Evolutionary conservation across 2,797 vertebrate genomes (phyloP), one percentile per base, ranked within the genome.

Genomic region (Takifugu rubripes): DNA sequence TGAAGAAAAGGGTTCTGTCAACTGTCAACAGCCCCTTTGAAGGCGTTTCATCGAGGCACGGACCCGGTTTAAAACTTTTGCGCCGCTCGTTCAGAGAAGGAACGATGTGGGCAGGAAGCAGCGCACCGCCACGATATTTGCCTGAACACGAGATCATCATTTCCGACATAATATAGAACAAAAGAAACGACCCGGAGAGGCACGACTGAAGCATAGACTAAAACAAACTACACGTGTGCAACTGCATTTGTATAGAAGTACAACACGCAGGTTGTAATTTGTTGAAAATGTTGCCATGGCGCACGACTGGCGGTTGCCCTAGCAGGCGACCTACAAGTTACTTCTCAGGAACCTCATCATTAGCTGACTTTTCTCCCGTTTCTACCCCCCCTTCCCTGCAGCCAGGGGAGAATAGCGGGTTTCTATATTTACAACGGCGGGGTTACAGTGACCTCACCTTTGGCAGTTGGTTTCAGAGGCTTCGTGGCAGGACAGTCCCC

Each of bases 401-500:
- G 33, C 33, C 9, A 9, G 9, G 33, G 33, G 33, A 33, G 7
- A 33, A 11, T 3, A 33, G 33, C 8, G 33, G 6, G 33, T 8
- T 46, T 46, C 6, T 21, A n/a, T n/a, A 16, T 45, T 45, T 45
- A 45, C 11, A 6, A 45, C 15, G 16, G 43, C 5, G 42, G 44
- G 44, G 44, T 10, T 15, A 7, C 43, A 17, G 44, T 46, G 44
- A 21, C 44, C 85, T 92, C 88, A 94, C 93, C 92, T 92, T 73
- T 89, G 87, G 71, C 80, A 85, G 86, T 93, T 94, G 61, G 74
- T 64, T 79, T 92, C 87, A 25, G 92, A 90, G 43, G 91, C 88
- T 75, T 93, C 92, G 1, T 93, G 90, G 84, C 87, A 89, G 52
- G 93, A 93, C 74, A 93, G 83, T 55, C 90, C 91, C 90, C 92